phyloP scores from a whole-genome alignment of 2,888 invertebrate species.

The Eremobia ochroleuca region DNA sequence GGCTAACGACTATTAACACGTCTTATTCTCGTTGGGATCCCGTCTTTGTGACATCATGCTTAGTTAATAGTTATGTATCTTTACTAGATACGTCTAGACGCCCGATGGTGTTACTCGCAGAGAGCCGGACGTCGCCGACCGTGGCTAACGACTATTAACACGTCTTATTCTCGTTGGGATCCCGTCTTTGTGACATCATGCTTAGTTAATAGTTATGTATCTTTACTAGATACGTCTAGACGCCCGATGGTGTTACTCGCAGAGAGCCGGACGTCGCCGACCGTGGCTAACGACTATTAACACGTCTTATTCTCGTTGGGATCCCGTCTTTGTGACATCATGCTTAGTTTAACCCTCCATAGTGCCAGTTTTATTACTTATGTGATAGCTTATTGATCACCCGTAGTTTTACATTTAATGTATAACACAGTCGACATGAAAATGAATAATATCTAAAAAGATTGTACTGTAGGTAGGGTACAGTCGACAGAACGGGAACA shows the following conservation, averaged over 20 bases:
- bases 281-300: background rate
- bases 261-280: background rate
- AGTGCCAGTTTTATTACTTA: background rate
- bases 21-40: too few species aligned
- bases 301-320: background rate
- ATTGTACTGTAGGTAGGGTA: slow-evolving; percentile 20
- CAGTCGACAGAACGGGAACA: slow-evolving; percentile 32
- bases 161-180: too few species aligned
- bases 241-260: background rate
- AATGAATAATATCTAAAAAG: slow-evolving; percentile 32
- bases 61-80: too few species aligned
- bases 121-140: too few species aligned
- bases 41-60: too few species aligned
- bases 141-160: too few species aligned
- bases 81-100: too few species aligned
- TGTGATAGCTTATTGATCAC: background rate
- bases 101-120: too few species aligned
- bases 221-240: background rate
- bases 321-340: background rate
- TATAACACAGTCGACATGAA: slow-evolving; percentile 9
- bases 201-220: too few species aligned
- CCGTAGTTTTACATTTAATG: background rate
- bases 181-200: too few species aligned
- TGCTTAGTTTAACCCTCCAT: background rate
- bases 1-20: too few species aligned